Base-by-base conservation (phyloP, 1,140 invertebrate species). In the Panagrolaimus sp. region DNA sequence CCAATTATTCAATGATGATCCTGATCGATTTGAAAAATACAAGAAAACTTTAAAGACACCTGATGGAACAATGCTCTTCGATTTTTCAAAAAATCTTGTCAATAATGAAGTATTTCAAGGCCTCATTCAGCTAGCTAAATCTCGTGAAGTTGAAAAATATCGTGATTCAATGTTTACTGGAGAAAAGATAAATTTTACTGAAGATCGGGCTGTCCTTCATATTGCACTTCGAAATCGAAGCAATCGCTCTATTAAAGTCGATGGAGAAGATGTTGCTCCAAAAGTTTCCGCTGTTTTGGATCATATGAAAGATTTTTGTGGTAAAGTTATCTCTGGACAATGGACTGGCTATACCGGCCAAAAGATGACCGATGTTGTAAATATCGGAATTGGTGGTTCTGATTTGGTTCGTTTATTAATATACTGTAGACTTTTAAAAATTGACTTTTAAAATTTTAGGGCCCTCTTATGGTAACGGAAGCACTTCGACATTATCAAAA, bases 351-450 rank as follows among this genome's bases (percentile, higher is more conserved):
- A 91, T 83, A 93, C 92, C 5, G 94, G 93, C 9, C 93, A 97
- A 85, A 83, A 89, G 67, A 98, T 99, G 61, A 94, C 91, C 68
- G 95, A 98, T 87, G 91, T 99, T 62, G 91, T 99, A 31, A 99
- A 99, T 84, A 98, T 99, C 87, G 96, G 96, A 64, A 99, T 99
- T 81, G 96, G 96, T 65, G 96, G 96, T 31, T 98, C 96, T 7
- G 96, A 99, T 88, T 86, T 99, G 79, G 89, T 90, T 85, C 84
- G 80, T 23, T 71, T n/a, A 1, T 5, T 65, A 69, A 42, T 70
- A 42, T 74, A 0, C 65, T 27, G 13, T 45, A 57, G 16, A 31
- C 20, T 23, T 11, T 65, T 63, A 47, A 61, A 62, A 46, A 72
- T 63, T n/a, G n/a, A n/a, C n/a, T n/a, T n/a, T n/a, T n/a, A n/a